Evolutionary conservation across 1,140 invertebrate genomes (phyloP).

Genomic region (Cydia fagiglandana): DNA sequence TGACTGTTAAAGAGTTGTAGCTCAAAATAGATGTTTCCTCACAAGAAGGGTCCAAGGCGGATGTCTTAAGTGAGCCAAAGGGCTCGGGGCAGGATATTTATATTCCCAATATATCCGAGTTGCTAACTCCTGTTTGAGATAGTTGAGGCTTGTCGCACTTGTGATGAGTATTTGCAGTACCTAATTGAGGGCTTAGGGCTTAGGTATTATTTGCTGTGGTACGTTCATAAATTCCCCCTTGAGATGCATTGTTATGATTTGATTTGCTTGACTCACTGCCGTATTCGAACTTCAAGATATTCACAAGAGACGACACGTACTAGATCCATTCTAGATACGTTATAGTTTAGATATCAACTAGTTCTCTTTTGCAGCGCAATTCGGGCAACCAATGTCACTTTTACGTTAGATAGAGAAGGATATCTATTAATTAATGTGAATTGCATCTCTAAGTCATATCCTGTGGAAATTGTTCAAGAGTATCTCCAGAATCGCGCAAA

Average conservation of each 20-base stretch:
- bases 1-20: slow-evolving; percentile 26
- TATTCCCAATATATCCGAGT: slow-evolving; percentile 52
- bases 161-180: slow-evolving; percentile 11
- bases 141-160: slow-evolving; percentile 19
- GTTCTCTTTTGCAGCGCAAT: too few relatives aligned
- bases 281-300: neutral
- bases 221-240: too few relatives aligned
- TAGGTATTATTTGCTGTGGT: neutral
- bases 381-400: too few relatives aligned
- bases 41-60: slow-evolving; percentile 40
- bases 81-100: slow-evolving; percentile 51
- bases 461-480: too few relatives aligned
- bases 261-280: neutral
- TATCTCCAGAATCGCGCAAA: too few relatives aligned
- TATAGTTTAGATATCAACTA: too few relatives aligned
- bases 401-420: too few relatives aligned
- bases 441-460: too few relatives aligned
- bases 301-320: too few relatives aligned
- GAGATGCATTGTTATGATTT: neutral
- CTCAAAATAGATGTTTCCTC: slow-evolving; percentile 43
- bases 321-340: too few relatives aligned
- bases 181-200: neutral
- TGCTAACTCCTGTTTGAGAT: slow-evolving; percentile 37
- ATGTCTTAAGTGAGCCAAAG: slow-evolving; percentile 54
- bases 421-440: too few relatives aligned